Conservation (phyloP, 2,888 invertebrate genomes). For the Pasiphila rectangulata region DNA sequence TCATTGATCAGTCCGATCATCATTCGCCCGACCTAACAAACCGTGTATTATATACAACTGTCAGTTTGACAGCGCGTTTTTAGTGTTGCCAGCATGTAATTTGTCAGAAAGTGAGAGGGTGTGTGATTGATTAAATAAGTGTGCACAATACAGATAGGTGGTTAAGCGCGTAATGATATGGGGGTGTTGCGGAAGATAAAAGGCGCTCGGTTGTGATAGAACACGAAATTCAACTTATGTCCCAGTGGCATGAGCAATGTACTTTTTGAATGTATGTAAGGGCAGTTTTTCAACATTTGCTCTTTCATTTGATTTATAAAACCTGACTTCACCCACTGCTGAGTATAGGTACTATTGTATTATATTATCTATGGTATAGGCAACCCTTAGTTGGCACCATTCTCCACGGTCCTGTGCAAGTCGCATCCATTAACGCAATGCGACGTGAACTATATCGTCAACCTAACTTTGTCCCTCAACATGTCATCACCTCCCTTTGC, state of each 20-base stretch:
- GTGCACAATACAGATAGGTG: conserved; percentile 68
- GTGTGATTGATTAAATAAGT: conserved; percentile 78
- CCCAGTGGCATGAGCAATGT: not conserved
- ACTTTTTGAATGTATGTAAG: not conserved
- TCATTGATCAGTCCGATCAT: not conserved
- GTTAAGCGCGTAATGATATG: conserved; percentile 63
- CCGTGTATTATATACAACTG: conserved; percentile 31
- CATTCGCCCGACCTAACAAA: not conserved
- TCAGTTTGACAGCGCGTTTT: conserved; percentile 67
- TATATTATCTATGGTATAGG: too few relatives aligned
- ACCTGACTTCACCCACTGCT: too few relatives aligned
- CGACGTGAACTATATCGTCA: too few relatives aligned
- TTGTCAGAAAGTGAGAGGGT: conserved; percentile 71
- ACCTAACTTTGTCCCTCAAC: too few relatives aligned
- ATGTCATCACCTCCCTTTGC: too few relatives aligned
- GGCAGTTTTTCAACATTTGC: not conserved
- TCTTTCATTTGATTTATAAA: too few relatives aligned
- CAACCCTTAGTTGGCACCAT: too few relatives aligned
- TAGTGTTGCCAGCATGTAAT: conserved; percentile 72
- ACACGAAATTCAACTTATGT: conserved; percentile 1
- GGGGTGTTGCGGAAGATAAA: conserved; percentile 34
- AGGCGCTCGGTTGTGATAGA: conserved; percentile 20
- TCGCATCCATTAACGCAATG: not conserved
- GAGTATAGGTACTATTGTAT: too few relatives aligned
- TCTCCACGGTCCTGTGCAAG: not conserved